Evolutionary conservation across 23 tunicate species (phyloP), one percentile per base, ranked within the genome.

Genomic region (Ciona savignyi): DNA sequence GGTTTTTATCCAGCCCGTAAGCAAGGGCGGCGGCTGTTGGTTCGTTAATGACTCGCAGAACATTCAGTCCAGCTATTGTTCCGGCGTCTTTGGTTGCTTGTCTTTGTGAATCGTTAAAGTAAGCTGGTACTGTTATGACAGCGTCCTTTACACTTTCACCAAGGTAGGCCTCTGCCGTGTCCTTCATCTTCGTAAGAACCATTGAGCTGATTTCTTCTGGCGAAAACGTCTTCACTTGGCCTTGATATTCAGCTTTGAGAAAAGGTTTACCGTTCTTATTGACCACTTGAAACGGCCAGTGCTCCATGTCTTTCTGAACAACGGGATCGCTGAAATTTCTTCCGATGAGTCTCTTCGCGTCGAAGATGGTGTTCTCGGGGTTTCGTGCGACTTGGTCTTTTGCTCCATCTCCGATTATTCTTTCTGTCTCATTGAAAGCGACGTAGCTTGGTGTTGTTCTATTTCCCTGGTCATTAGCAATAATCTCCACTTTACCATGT

Each of bases 101-200:
- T 48, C 96, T 70, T 71, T 93, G 98, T 25, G 88, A 88, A 68
- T 93, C 98, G 88, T 93, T 90, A 74, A 90, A 90, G 42, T 87
- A 87, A 3, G 99, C 99, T 9, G 99, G 99, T 9, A 95, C 95
- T 1, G 99, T 94, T 26, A 94, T 80, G 33, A 94, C 99, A 3
- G 90, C 99, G 30, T 94, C 85, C 23, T 70, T 95, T 29, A 88
- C 89, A 3, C 56, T 29, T 24, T 74, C 27, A 30, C 99, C 99
- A 26, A 95, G 75, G 70, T 87, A 95, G 1, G 89, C 95, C 65
- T 95, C 99, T 0, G 99, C 99, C 0, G 89, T 95, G 68, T 95
- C 79, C 68, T 95, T 93, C 98, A 93, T 93, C 51, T 93, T 93
- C 32, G 80, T 74, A 65, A 93, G 70, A 11, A 93, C 93, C 98